phyloP scores from a whole-genome alignment of 1,140 invertebrate genomes.

The Drosophila tsacasi region DNA sequence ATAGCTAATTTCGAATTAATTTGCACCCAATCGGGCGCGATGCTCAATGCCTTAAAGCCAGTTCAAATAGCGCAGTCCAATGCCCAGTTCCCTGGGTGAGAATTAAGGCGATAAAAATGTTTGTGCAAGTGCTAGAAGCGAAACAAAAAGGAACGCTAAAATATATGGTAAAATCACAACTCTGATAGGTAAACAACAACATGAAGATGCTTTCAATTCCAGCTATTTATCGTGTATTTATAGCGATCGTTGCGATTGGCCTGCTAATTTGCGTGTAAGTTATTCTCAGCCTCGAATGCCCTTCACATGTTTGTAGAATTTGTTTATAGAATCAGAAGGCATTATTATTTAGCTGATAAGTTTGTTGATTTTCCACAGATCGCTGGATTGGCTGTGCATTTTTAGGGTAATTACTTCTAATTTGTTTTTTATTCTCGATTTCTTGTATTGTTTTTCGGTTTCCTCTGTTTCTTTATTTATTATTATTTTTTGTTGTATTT shows the following conservation, averaged over 20 bases:
- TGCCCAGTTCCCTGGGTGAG: background rate
- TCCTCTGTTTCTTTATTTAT: background rate
- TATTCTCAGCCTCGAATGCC: slow-evolving; percentile 38
- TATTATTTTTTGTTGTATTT: background rate
- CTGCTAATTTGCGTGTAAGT: slow-evolving; percentile 39
- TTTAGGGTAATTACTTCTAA: slow-evolving; percentile 19
- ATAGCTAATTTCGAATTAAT: slow-evolving; percentile 64
- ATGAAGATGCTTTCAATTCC: slow-evolving; percentile 26
- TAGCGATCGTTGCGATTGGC: slow-evolving; percentile 19
- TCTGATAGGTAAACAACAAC: slow-evolving; percentile 53
- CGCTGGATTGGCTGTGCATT: background rate
- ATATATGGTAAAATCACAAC: slow-evolving; percentile 22
- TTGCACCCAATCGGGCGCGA: slow-evolving; percentile 54
- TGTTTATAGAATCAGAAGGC: slow-evolving; percentile 22
- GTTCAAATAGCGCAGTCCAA: slow-evolving; percentile 7
- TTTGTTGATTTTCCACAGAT: slow-evolving; percentile 14
- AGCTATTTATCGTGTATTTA: slow-evolving; percentile 43
- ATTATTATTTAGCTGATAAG: slow-evolving; percentile 29
- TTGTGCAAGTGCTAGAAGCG: slow-evolving; percentile 40
- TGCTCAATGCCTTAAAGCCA: slow-evolving; percentile 28
- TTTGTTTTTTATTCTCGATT: slow-evolving; percentile 6
- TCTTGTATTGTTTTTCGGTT: slow-evolving; percentile 1
- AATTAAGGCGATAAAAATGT: slow-evolving; percentile 23
- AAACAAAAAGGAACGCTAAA: slow-evolving; percentile 13
- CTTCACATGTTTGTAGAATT: slow-evolving; percentile 42